Evolutionary conservation across 2,888 invertebrate species (phyloP), one percentile per base, ranked within the genome.

Genomic region (Drosophila yooni): DNA sequence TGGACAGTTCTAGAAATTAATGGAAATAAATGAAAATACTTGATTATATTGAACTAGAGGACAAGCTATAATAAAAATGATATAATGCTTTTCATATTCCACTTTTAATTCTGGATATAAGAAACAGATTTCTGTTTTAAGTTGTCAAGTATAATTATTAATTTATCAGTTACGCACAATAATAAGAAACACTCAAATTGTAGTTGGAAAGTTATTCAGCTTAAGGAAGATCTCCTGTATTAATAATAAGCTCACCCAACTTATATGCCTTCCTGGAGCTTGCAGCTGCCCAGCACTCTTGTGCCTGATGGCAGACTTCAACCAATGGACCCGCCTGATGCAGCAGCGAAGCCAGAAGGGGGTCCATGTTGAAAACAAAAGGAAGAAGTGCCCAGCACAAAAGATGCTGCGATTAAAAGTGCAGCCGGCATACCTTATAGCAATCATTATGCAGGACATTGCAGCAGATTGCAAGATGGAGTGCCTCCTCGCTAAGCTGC

Each of bases 281-380:
- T 48, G 40, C 11, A 59, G 34, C 48, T 63, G 96, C 58, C 94
- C 94, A 0, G 96, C 97, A 0, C 96, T 96, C 82, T 95, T 95
- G 87, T 97, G 96, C 63, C 96, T 94, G 8, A 97, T 94, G 0
- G 97, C 96, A 84, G 97, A 97, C 90, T 97, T 97, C 0, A 96
- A 96, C 96, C 96, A 96, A 93, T 95, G 97, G 11, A 97, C 94
- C 0, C 96, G 96, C 97, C 78, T 95, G 94, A 78, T 96, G 95
- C 74, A 96, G 93, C 0, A 97, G 96, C 6, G 95, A 94, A 85
- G 96, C 95, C 51, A 95, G 95, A 82, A 25, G 93, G 86, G 36
- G 74, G 60, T 31, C 63, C 60, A 25, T n/a, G 65, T 34, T 73
- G 69, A 58, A 54, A 81, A 70, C 46, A 67, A 62, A 56, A 54